Conservation (phyloP, 2,113 vertebrate species). For the human region DNA sequence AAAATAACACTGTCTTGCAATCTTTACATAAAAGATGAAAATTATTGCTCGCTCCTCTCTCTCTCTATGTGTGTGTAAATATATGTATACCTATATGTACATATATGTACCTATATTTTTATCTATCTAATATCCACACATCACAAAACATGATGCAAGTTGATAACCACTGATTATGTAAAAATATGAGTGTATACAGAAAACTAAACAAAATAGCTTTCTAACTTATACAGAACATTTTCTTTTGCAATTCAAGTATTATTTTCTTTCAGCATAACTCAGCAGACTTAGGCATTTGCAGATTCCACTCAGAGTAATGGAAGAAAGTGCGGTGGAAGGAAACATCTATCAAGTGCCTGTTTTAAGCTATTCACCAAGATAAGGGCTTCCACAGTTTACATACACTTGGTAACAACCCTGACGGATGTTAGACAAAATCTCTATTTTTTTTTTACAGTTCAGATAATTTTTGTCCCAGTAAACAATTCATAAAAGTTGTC, state of each 20-base stretch:
- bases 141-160: neutral
- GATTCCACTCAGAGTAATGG: neutral
- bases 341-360: neutral
- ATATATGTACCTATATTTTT: too few relatives aligned
- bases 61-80: rapidly evolving
- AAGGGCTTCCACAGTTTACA: neutral
- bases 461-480: neutral
- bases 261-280: neutral
- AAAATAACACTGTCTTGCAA: neutral
- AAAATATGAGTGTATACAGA: neutral
- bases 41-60: neutral
- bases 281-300: neutral
- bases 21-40: neutral
- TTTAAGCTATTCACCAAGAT: neutral
- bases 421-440: neutral
- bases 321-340: neutral
- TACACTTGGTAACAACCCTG: neutral
- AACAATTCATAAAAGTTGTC: neutral
- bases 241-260: neutral
- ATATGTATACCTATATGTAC: too few relatives aligned
- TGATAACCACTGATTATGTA: neutral
- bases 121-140: neutral
- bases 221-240: neutral
- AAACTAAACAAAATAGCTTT: neutral
- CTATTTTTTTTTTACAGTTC: neutral